Conservation (phyloP, 2,888 invertebrate species). For the Drosophila anceps region DNA sequence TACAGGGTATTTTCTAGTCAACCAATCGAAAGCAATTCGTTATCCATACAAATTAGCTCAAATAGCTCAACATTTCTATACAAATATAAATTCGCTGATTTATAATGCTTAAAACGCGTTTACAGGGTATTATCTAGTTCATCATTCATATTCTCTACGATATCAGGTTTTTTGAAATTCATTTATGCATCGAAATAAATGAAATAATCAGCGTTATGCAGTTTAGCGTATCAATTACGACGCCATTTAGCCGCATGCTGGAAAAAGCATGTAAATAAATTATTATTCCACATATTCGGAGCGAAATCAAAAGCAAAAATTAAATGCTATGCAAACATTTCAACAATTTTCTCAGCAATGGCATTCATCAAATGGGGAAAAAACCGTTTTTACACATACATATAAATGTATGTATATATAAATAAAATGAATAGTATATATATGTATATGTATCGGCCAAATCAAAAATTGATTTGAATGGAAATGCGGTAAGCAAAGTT, state of each 20-base stretch:
- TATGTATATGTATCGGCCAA: constrained; percentile 10
- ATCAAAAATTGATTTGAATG: constrained; percentile 80
- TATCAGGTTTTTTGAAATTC: constrained; percentile 26
- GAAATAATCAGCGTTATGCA: constrained; percentile 76
- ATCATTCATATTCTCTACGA: neutral
- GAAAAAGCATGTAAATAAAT: constrained; percentile 67
- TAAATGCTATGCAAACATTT: constrained; percentile 32
- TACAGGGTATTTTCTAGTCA: neutral
- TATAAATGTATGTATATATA: neutral
- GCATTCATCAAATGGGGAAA: constrained; percentile 24
- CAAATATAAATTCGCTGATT: no score
- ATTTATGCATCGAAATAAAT: constrained; percentile 67
- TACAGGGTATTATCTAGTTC: constrained; percentile 8
- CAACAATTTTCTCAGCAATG: constrained; percentile 10
- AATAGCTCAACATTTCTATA: neutral
- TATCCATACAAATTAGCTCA: neutral
- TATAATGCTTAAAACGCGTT: neutral
- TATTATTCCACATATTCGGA: constrained; percentile 55
- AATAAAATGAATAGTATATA: neutral
- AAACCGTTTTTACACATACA: neutral
- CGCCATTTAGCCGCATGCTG: constrained; percentile 46
- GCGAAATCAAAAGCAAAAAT: constrained; percentile 19
- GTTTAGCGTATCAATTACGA: constrained; percentile 79
- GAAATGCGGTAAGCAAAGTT: constrained; percentile 73
- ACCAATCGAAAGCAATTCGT: neutral